These are phyloP conservation scores for Atopsyche davidsoni DNA, from an alignment of 1,140 invertebrate genomes.

Conservation along the genomic window DNA sequence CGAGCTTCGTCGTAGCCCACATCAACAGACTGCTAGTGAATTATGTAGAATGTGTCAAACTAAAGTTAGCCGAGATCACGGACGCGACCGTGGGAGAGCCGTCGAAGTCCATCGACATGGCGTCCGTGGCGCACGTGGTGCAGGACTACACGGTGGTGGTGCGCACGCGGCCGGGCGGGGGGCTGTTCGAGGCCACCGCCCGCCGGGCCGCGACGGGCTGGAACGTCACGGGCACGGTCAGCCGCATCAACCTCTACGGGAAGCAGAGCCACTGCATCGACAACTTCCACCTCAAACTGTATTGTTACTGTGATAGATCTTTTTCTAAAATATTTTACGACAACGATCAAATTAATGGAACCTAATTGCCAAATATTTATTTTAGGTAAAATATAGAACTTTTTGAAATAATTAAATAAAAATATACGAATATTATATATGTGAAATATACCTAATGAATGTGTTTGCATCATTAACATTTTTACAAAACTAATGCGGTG, in stretches of 20 bases:
- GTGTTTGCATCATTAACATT: too few relatives aligned
- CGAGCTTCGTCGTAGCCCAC: conserved; percentile 51
- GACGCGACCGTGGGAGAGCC: conserved; percentile 46
- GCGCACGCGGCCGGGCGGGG: conserved; percentile 60
- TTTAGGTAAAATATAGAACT: too few relatives aligned
- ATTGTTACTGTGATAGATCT: conserved; percentile 60
- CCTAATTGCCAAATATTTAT: too few relatives aligned
- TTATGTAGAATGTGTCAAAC: conserved; percentile 53
- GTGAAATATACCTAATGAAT: too few relatives aligned
- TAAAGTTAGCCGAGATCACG: conserved; percentile 50
- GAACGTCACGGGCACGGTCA: conserved; percentile 59
- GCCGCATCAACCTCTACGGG: conserved; percentile 76
- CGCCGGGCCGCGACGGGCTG: conserved; percentile 41
- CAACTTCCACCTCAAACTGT: conserved; percentile 67
- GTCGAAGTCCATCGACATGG: conserved; percentile 40
- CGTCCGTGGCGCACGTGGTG: conserved; percentile 35
- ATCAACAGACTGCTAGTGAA: conserved; percentile 58
- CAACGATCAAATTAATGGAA: too few relatives aligned
- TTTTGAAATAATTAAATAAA: too few relatives aligned
- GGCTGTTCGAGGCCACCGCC: conserved; percentile 71
- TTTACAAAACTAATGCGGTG: conserved; percentile 10
- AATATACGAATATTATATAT: too few relatives aligned
- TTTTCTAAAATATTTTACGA: conserved; percentile 19
- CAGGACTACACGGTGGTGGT: conserved; percentile 62
- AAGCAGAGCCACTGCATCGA: conserved; percentile 71